Evolutionary conservation across 2,797 vertebrate species (phyloP).

Genomic region (Xiphorhynchus erythropygius): DNA sequence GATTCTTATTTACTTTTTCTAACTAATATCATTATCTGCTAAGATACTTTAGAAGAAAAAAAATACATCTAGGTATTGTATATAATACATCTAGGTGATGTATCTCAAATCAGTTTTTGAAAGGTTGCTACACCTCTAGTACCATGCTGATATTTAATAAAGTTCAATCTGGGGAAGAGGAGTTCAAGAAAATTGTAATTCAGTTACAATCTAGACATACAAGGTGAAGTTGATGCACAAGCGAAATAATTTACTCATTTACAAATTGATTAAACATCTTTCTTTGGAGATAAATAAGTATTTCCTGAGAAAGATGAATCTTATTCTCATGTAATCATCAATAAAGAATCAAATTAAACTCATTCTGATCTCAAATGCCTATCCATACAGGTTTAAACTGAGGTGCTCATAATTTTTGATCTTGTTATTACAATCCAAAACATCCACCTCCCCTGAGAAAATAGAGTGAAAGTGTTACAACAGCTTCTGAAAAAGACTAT

Average conservation of each 20-base stretch:
- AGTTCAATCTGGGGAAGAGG: background rate
- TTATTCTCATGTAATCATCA: background rate
- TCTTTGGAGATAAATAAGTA: background rate
- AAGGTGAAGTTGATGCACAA: background rate
- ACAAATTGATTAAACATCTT: background rate
- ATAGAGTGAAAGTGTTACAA: background rate
- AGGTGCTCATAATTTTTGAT: background rate
- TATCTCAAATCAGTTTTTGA: background rate
- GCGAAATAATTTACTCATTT: background rate
- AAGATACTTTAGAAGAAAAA: background rate
- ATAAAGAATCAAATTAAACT: background rate
- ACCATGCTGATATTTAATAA: background rate
- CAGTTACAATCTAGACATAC: background rate
- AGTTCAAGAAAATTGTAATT: background rate
- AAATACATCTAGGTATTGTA: no score
- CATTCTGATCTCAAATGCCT: background rate
- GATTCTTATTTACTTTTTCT: background rate
- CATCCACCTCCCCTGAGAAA: background rate
- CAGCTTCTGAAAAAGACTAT: background rate
- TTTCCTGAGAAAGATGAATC: background rate
- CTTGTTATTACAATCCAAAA: background rate
- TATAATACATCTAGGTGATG: background rate
- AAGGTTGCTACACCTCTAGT: background rate
- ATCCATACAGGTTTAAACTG: background rate
- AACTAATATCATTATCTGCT: background rate